phyloP scores from a whole-genome alignment of 2,888 invertebrate genomes.

The Ichneumon xanthorius region DNA sequence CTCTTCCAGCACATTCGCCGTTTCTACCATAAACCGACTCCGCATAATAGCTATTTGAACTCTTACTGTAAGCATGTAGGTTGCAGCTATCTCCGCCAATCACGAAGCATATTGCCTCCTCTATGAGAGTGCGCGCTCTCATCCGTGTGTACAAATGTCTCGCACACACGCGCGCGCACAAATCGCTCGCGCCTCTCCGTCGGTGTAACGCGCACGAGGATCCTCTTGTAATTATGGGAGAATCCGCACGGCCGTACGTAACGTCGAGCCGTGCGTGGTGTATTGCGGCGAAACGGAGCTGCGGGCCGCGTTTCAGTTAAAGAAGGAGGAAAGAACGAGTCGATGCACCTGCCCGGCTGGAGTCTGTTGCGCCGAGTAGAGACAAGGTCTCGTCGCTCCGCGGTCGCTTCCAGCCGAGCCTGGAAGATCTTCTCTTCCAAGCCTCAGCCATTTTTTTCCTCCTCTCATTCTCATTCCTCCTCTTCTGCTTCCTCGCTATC shows the following conservation, averaged over 20 bases:
- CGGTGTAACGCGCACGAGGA: conserved; percentile 18
- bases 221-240: conserved; percentile 42
- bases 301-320: conserved; percentile 22
- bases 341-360: conserved; percentile 82
- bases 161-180: not conserved
- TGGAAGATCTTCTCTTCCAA: conserved; percentile 64
- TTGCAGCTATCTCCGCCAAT: not conserved
- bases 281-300: conserved; percentile 42
- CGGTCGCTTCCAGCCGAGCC: conserved; percentile 68
- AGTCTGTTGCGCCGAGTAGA: conserved; percentile 65
- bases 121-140: not conserved
- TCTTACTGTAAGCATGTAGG: conserved; percentile 11
- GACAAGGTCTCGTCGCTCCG: conserved; percentile 68
- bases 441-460: conserved; percentile 73
- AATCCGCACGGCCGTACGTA: conserved; percentile 25
- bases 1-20: not conserved
- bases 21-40: not conserved
- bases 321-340: conserved; percentile 58
- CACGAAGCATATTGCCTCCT: not conserved
- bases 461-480: conserved; percentile 71
- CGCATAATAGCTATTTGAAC: conserved; percentile 9
- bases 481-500: conserved; percentile 61
- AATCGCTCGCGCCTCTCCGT: conserved; percentile 3
- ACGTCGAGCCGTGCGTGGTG: conserved; percentile 50
- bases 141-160: not conserved